Evolutionary conservation across 2,113 vertebrate genomes (phyloP).

Genomic region (Pseudolaguvia tuberculata): DNA sequence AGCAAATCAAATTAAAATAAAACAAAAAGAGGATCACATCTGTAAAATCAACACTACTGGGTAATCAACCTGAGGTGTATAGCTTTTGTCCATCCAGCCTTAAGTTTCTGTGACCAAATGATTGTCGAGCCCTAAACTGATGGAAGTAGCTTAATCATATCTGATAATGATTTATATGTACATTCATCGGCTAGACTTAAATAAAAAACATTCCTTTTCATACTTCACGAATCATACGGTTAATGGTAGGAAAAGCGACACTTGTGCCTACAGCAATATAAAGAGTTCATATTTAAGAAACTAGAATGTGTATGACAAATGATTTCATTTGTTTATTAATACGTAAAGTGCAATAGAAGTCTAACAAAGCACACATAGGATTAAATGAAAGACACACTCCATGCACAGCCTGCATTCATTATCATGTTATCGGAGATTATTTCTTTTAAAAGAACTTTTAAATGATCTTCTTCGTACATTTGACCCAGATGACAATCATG

Average conservation of each 20-base stretch:
- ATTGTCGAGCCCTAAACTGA: not conserved
- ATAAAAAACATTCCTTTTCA: not conserved
- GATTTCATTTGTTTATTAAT: not conserved
- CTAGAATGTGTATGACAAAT: not conserved
- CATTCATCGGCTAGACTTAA: not conserved
- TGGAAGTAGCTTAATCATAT: constrained; percentile 2
- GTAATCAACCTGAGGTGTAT: too few relatives aligned
- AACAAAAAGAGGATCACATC: too few relatives aligned
- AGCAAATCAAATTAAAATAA: too few relatives aligned
- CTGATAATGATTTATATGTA: constrained; percentile 8
- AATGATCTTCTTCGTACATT: constrained; percentile 7
- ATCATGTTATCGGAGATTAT: not conserved
- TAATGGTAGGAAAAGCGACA: not conserved
- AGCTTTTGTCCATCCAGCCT: too few relatives aligned
- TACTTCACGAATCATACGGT: not conserved
- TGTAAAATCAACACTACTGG: too few relatives aligned
- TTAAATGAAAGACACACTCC: not conserved
- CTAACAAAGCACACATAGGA: not conserved
- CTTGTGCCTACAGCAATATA: not conserved
- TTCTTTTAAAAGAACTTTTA: not conserved
- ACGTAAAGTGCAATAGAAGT: not conserved
- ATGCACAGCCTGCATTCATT: not conserved
- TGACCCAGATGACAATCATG: constrained; percentile 3
- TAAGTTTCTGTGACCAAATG: not conserved
- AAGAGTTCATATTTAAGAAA: not conserved